Conservation (phyloP, 2,888 invertebrate species). For the Galeruca laticollis region DNA sequence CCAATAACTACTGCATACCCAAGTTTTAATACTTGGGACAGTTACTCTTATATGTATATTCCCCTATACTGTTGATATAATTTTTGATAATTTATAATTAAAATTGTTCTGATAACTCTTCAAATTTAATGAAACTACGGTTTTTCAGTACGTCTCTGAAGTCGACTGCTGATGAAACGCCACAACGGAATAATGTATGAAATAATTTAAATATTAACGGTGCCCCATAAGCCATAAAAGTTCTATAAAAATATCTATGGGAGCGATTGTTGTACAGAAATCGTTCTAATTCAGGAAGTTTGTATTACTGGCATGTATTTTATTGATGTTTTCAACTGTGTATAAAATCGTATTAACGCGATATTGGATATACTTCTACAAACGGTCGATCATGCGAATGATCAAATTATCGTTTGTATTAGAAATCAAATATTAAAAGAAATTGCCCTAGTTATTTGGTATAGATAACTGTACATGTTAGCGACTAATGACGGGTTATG, state of each 20-base stretch:
- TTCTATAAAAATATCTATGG: constrained; percentile 51
- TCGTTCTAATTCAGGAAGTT: constrained; percentile 51
- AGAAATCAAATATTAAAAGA: constrained; percentile 20
- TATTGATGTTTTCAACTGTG: constrained; percentile 46
- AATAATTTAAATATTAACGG: constrained; percentile 63
- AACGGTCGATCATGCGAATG: constrained; percentile 27
- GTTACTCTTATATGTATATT: too few species aligned
- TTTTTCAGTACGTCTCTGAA: neutral
- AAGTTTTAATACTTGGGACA: too few species aligned
- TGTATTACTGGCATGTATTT: constrained; percentile 48
- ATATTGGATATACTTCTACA: constrained; percentile 33
- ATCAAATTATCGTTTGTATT: constrained; percentile 17
- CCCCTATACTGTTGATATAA: too few species aligned
- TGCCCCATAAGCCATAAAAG: constrained; percentile 51
- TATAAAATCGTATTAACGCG: constrained; percentile 32
- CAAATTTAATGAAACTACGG: neutral
- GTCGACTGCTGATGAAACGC: constrained; percentile 57
- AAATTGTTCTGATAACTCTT: too few species aligned
- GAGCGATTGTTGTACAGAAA: constrained; percentile 54
- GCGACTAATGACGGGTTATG: too few species aligned
- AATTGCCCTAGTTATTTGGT: constrained; percentile 19
- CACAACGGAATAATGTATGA: constrained; percentile 59
- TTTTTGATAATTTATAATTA: too few species aligned
- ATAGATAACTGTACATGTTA: constrained; percentile 6
- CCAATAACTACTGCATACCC: too few species aligned